These are phyloP conservation scores for Ypsolopha scabrella DNA, from an alignment of 2,888 invertebrate genomes.

Conservation along the genomic window DNA sequence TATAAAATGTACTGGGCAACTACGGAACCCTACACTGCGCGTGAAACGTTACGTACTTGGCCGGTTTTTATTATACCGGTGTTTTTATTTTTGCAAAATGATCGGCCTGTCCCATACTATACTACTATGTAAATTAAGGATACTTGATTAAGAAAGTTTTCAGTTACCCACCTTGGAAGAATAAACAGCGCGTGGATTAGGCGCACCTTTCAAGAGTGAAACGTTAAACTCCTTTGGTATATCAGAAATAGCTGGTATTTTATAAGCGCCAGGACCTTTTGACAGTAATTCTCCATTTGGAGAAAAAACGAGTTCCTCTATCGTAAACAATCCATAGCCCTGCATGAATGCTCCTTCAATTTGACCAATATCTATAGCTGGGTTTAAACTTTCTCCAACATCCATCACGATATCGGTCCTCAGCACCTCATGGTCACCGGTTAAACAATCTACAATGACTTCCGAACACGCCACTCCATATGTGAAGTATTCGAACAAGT, in stretches of 20 bases:
- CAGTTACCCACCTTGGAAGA: slow-evolving; percentile 81
- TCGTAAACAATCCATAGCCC: slow-evolving; percentile 85
- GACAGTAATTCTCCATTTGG: slow-evolving; percentile 78
- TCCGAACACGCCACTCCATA: slow-evolving; percentile 85
- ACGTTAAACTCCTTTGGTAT: slow-evolving; percentile 89
- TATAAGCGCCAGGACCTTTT: slow-evolving; percentile 87
- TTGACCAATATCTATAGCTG: slow-evolving; percentile 92
- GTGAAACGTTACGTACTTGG: no score
- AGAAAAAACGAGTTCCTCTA: slow-evolving; percentile 85
- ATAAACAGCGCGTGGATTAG: slow-evolving; percentile 86
- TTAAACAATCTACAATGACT: slow-evolving; percentile 89
- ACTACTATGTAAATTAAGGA: no score
- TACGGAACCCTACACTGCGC: no score
- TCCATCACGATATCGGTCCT: slow-evolving; percentile 93
- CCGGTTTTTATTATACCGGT: no score
- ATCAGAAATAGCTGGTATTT: slow-evolving; percentile 86
- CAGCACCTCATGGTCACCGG: slow-evolving; percentile 86
- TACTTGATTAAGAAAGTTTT: no score
- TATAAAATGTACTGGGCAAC: no score
- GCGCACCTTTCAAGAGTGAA: slow-evolving; percentile 81
- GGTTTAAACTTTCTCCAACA: slow-evolving; percentile 88
- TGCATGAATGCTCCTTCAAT: slow-evolving; percentile 91
- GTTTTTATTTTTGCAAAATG: no score
- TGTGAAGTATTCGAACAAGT: slow-evolving; percentile 81
- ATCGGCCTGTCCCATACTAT: no score